Evolutionary conservation across 2,888 invertebrate species (phyloP), one percentile per base, ranked within the genome.

Genomic region (Lycaena phlaeas): DNA sequence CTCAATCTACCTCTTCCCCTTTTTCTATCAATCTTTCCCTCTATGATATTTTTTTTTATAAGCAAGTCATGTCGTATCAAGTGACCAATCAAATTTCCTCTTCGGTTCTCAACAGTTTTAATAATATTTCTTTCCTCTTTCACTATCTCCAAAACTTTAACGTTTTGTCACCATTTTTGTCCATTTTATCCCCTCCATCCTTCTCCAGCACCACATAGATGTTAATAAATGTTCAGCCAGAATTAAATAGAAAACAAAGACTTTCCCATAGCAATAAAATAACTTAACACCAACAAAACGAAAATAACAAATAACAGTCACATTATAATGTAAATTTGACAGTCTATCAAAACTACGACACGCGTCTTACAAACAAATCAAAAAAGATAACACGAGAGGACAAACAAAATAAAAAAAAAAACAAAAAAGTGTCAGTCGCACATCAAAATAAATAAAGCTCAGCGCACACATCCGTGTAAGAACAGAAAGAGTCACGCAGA

Each of bases 301-400:
- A 4, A 40, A 40, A 34, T 38, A 29, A 27, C 38, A 38, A 45
- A 48, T 43, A 38, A 43, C 43, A 63, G 74, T 79, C 79, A 64
- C 78, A 77, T 76, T 49, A 36, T 40, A 69, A 78, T 75, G 69
- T 70, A 78, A 75, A 77, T 79, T 71, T 81, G 81, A 81, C 82
- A 77, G 63, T 70, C 68, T 64, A 68, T 82, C 81, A 79, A 71
- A 79, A 75, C 68, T 68, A 47, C 57, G 74, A 59, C 82, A 74
- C 82, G 68, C 74, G 53, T 71, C 68, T 68, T 55, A 34, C 56
- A 54, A 30, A 39, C 53, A 59, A 57, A 60, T 55, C 68, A 46
- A 53, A 60, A 64, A 51, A 69, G 71, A 74, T 68, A 74, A 65
- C 65, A 59, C 59, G 52, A 60, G 54, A n/a, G n/a, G n/a, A n/a